phyloP scores from a whole-genome alignment of 2,113 vertebrate genomes.

The Pao palembangensis region DNA sequence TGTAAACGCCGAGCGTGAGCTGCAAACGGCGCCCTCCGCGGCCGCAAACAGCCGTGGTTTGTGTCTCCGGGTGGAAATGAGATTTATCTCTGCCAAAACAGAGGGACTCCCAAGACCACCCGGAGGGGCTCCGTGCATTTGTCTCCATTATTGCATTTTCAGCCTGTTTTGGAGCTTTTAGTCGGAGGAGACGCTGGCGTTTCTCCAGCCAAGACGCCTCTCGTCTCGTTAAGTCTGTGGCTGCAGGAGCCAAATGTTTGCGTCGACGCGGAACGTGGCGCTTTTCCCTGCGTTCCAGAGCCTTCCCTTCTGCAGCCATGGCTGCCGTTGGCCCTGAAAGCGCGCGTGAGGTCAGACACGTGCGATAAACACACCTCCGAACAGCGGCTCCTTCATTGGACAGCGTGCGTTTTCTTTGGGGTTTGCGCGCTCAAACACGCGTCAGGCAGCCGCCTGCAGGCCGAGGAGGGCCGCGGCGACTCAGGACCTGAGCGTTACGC shows the following conservation, averaged over 20 bases:
- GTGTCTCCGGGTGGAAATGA: conserved; percentile 18
- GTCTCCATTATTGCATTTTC: conserved; percentile 25
- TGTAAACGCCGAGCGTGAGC: conserved; percentile 12
- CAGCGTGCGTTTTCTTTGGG: conserved; percentile 22
- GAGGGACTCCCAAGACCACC: conserved; percentile 16
- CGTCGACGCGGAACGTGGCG: too few relatives aligned
- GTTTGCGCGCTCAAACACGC: conserved; percentile 28
- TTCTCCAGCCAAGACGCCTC: not conserved
- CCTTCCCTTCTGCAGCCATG: too few relatives aligned
- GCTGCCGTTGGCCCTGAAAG: too few relatives aligned
- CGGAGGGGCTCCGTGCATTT: conserved; percentile 2
- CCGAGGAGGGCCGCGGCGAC: too few relatives aligned
- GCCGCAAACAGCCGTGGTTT: conserved; percentile 31
- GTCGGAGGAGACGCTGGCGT: conserved; percentile 16
- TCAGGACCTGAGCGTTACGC: too few relatives aligned
- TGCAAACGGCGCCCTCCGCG: conserved; percentile 40
- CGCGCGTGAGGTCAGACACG: too few relatives aligned
- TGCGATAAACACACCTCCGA: not conserved
- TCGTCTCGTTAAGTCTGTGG: conserved; percentile 28
- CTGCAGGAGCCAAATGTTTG: conserved; percentile 6
- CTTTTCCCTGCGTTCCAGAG: too few relatives aligned
- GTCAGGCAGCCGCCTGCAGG: conserved; percentile 24
- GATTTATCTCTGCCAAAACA: conserved; percentile 13
- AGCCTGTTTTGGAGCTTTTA: conserved; percentile 5
- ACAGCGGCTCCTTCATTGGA: not conserved